Conservation (phyloP, 2,113 vertebrate species). For the Gymnarchus niloticus region DNA sequence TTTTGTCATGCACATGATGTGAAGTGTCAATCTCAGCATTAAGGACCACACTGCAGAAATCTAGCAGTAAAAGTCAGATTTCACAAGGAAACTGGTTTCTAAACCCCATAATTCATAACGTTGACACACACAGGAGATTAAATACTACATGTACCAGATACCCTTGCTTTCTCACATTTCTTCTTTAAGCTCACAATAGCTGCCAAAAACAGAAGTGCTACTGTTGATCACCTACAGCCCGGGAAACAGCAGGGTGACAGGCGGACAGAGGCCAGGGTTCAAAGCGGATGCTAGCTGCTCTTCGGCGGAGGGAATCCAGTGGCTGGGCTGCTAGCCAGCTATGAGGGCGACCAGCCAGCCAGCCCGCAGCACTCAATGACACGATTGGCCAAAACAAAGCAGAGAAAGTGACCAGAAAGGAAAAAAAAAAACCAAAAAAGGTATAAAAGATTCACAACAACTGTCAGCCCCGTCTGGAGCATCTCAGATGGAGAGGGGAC, state of each 20-base stretch:
- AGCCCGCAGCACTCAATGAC: slow-evolving; percentile 22
- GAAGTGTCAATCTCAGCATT: neutral
- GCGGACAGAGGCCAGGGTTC: neutral
- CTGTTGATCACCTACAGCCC: neutral
- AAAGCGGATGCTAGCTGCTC: slow-evolving; percentile 13
- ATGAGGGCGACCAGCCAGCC: slow-evolving; percentile 43
- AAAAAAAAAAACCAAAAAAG: slow-evolving; percentile 25
- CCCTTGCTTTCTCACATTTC: neutral
- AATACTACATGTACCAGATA: neutral
- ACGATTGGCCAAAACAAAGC: slow-evolving; percentile 41
- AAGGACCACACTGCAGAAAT: neutral
- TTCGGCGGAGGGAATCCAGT: slow-evolving; percentile 38
- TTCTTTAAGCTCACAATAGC: slow-evolving; percentile 42
- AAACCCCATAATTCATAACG: neutral
- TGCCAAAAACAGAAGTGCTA: slow-evolving; percentile 38
- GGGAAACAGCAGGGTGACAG: neutral
- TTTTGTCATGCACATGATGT: neutral
- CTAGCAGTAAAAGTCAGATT: neutral
- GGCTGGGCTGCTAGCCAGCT: slow-evolving; percentile 33
- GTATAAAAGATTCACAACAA: slow-evolving; percentile 9
- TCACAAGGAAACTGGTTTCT: neutral
- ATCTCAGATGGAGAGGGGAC: neutral
- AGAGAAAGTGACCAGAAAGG: slow-evolving; percentile 27
- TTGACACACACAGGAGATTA: neutral
- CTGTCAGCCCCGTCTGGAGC: neutral